Evolutionary conservation across 2,888 invertebrate genomes (phyloP), one percentile per base, ranked within the genome.

Genomic region (Philonicus albiceps): DNA sequence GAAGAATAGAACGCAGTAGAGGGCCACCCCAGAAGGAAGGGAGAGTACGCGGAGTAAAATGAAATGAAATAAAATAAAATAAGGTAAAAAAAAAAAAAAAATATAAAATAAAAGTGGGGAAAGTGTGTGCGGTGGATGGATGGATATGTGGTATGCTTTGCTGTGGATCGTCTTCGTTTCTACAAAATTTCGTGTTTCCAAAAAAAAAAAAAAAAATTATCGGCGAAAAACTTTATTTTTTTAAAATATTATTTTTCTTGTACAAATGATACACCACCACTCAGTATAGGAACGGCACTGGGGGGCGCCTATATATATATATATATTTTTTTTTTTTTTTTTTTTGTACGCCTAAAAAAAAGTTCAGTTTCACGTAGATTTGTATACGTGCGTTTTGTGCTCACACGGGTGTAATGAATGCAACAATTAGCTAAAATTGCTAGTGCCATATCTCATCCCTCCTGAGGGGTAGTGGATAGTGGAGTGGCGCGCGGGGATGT

Each of bases 381-480:
- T 22, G 7, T 64, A 13, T 64, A 64, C 27, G 22, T 27, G 11
- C 11, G 22, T 27, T 19, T 53, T n/a, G 13, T 64, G 64, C 8
- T 7, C 64, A n/a, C 27, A 64, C 55, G 55, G 22, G 11, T 80
- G 31, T 80, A 81, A 81, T 81, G 81, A 81, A 81, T 81, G 81
- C 81, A 81, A 64, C 81, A 81, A 81, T 31, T 81, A 81, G 81
- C 34, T 81, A 34, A 55, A 81, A 43, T 34, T 19, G 19, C 8
- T 64, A 22, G 11, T 22, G 4, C 19, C 55, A 22, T 55, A 1
- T 22, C 19, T 55, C n/a, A 22, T 55, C 2, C 55, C 19, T 55
- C n/a, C 6, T 3, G 16, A 43, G 13, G 53, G 6, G 19, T 11
- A 37, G n/a, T 7, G 5, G 53, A 53, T 11, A 37, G n/a, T 7